phyloP scores from a whole-genome alignment of 1,140 invertebrate genomes.

The Ridgeia piscesae region DNA sequence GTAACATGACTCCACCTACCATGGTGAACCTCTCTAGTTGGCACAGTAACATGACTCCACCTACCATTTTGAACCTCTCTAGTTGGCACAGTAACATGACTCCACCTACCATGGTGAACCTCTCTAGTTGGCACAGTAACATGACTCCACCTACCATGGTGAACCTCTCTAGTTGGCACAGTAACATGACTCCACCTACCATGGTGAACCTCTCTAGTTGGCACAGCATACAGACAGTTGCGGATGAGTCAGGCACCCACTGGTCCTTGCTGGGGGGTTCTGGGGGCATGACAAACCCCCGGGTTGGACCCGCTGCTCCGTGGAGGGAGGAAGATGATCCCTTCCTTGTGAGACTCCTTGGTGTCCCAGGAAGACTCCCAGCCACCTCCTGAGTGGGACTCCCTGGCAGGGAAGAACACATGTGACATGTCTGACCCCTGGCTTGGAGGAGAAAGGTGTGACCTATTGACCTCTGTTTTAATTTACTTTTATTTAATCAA shows the following conservation, averaged over 20 bases:
- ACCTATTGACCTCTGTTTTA: no score
- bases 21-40: neutral
- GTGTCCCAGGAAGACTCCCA: neutral
- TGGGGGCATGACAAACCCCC: slow-evolving; percentile 57
- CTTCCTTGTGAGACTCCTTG: neutral
- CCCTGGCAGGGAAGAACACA: neutral
- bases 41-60: neutral
- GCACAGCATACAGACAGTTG: slow-evolving; percentile 59
- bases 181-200: slow-evolving; percentile 43
- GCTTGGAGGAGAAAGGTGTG: no score
- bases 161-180: slow-evolving; percentile 58
- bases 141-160: slow-evolving; percentile 55
- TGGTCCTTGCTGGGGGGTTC: slow-evolving; percentile 57
- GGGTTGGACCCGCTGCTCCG: neutral
- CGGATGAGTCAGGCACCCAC: slow-evolving; percentile 59
- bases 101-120: neutral
- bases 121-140: slow-evolving; percentile 6
- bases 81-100: neutral
- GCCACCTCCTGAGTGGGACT: neutral
- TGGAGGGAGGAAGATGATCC: neutral
- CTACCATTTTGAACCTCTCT: neutral
- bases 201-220: slow-evolving; percentile 59
- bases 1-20: neutral
- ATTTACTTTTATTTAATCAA: no score
- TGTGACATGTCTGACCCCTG: no score